Evolutionary conservation across 1,140 invertebrate species (phyloP), one percentile per base, ranked within the genome.

Genomic region (Asbolus verrucosus): DNA sequence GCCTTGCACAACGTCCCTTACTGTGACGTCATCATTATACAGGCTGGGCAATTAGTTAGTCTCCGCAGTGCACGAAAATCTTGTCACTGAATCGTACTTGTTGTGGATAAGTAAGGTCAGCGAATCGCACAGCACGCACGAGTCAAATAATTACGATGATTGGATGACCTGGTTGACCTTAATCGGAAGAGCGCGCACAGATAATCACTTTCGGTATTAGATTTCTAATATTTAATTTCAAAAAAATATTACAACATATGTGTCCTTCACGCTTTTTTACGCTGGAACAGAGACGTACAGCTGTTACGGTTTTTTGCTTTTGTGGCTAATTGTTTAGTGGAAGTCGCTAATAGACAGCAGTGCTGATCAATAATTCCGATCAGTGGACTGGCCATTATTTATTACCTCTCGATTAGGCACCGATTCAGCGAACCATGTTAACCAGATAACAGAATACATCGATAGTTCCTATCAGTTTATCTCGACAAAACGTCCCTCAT

Each of bases 401-500:
- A 54, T 54, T 54, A 27, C 46, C 19, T 27, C 19, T 19, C 19
- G 46, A 54, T 54, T 54, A 27, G 27, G 27, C 46, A 54, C 46
- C 9, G 21, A 54, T 27, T 13, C 46, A 54, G 46, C 46, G n/a
- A 27, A 54, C 46, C 46, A 54, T 54, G 46, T 11, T 54, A 9
- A 27, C 19, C 14, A 30, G 46, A 54, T 54, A 54, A 27, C 46
- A 27, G 46, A 16, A 46, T 46, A 46, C 41, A 46, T 46, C 41
- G 41, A 54, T 54, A 54, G 46, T 54, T 46, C 8, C 46, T 54
- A 54, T 54, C 46, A 27, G 46, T 24, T 54, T 54, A 27, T n/a
- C 9, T 21, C 9, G 11, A 24, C 46, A 31, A 18, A 54, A 24
- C 21, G n/a, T n/a, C 41, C 41, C 41, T 16, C 41, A 46, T 46